phyloP scores from a whole-genome alignment of 2,797 vertebrate genomes.

The Sphenopsis melanotis region DNA sequence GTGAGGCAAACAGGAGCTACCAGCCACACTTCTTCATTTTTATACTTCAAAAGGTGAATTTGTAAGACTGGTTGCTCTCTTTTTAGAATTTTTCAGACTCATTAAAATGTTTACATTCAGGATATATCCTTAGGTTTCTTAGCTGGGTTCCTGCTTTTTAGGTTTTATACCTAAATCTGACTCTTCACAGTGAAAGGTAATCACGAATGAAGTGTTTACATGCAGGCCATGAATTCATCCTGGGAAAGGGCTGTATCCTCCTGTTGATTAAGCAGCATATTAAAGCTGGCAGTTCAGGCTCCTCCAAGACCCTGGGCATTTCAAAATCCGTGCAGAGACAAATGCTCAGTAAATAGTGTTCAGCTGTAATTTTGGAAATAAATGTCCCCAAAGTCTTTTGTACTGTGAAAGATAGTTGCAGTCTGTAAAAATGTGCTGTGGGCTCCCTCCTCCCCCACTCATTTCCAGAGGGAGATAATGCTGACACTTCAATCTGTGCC shows the following conservation, averaged over 20 bases:
- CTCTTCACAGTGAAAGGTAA: neutral
- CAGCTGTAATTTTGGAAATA: constrained; percentile 38
- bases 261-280: neutral
- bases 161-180: neutral
- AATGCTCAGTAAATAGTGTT: neutral
- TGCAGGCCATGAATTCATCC: neutral
- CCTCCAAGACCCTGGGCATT: neutral
- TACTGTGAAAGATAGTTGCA: neutral
- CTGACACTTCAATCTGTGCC: constrained; percentile 50
- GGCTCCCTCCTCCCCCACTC: constrained; percentile 34
- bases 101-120: neutral
- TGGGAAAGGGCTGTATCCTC: neutral
- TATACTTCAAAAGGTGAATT: neutral
- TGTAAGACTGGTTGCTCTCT: neutral
- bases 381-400: neutral
- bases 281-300: neutral
- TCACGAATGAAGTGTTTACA: fast-evolving
- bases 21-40: neutral
- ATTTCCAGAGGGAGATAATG: constrained; percentile 44
- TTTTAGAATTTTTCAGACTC: neutral
- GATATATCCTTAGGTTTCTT: neutral
- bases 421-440: neutral
- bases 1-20: constrained; percentile 69
- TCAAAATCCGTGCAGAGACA: neutral
- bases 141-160: neutral